Conservation (phyloP, 2,797 vertebrate genomes). For the Triplophysa bombifrons region DNA sequence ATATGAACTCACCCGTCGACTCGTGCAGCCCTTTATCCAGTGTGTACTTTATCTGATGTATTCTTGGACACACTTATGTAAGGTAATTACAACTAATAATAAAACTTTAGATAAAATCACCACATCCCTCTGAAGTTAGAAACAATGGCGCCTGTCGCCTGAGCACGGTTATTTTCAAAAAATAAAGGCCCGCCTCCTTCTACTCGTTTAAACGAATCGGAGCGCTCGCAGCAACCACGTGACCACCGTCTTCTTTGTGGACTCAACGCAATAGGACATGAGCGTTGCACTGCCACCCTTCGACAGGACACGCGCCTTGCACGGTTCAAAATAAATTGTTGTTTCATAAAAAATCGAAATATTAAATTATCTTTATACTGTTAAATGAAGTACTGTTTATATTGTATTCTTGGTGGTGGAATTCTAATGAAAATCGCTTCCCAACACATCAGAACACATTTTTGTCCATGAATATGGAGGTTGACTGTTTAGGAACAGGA, state of each 20-base stretch:
- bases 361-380: no score
- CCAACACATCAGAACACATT: no score
- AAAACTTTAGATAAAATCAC: no score
- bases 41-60: no score
- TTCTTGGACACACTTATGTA: no score
- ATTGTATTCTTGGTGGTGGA: no score
- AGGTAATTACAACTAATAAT: neutral
- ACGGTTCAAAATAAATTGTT: neutral
- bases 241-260: neutral
- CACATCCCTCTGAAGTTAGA: neutral
- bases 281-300: neutral
- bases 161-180: constrained; percentile 41
- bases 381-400: no score
- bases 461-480: no score
- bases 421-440: no score
- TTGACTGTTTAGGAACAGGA: no score
- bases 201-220: constrained; percentile 14
- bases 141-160: constrained; percentile 9
- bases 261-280: no score
- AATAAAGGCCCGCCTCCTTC: neutral
- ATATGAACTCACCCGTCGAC: neutral
- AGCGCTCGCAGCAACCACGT: neutral
- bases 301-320: neutral
- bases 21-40: neutral
- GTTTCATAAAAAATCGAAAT: no score